Evolutionary conservation across 2,888 invertebrate genomes (phyloP).

Genomic region (Omphaloscelis lunosa): DNA sequence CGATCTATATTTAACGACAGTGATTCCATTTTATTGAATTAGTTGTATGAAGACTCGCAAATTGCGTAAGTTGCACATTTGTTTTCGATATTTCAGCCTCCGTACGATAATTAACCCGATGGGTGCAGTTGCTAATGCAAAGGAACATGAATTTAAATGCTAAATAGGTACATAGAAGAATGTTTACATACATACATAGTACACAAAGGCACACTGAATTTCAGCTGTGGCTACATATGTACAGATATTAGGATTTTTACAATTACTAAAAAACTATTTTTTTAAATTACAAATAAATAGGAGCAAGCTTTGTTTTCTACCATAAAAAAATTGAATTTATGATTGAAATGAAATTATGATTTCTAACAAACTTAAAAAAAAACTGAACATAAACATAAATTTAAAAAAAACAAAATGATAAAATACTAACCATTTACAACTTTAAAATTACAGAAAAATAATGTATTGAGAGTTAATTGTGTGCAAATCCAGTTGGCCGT

Average conservation of each 20-base stretch:
- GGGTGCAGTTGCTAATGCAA: constrained; percentile 1
- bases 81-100: constrained; percentile 62
- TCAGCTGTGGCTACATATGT: constrained; percentile 10
- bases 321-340: no score
- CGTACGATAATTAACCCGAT: neutral
- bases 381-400: neutral
- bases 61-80: constrained; percentile 85
- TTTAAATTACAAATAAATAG: no score
- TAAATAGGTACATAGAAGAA: neutral
- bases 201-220: constrained; percentile 47
- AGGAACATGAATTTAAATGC: neutral
- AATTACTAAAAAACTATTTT: neutral
- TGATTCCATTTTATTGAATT: constrained; percentile 81
- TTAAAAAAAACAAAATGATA: neutral
- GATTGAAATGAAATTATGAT: no score
- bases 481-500: neutral
- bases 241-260: neutral
- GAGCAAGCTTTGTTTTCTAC: no score
- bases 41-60: constrained; percentile 76
- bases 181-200: constrained; percentile 61
- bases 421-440: neutral
- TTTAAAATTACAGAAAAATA: neutral
- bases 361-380: no score
- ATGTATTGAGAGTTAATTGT: neutral
- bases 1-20: constrained; percentile 83